Conservation (phyloP, 2,888 invertebrate genomes). For the Dione vanillae region DNA sequence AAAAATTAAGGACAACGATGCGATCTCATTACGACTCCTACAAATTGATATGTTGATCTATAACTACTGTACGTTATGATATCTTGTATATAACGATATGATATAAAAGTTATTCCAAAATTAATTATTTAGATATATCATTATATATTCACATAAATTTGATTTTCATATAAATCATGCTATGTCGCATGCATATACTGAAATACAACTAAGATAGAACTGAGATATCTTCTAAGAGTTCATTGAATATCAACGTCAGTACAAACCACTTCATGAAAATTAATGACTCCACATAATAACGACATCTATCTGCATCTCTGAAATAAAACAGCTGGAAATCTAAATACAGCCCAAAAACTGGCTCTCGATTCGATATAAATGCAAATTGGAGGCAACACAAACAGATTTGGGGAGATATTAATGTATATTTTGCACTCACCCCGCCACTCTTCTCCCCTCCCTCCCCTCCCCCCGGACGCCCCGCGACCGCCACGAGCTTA, state of each 20-base stretch:
- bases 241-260: no score
- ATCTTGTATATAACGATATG: no score
- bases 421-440: slow-evolving; percentile 15
- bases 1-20: slow-evolving; percentile 16
- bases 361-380: slow-evolving; percentile 56
- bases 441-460: background rate
- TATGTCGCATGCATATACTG: background rate
- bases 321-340: slow-evolving; percentile 16
- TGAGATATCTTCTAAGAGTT: no score
- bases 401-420: slow-evolving; percentile 51
- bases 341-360: slow-evolving; percentile 31
- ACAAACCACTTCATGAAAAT: background rate
- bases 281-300: background rate
- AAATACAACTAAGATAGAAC: background rate
- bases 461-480: background rate
- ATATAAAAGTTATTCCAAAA: no score
- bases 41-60: slow-evolving; percentile 21
- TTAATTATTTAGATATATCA: no score
- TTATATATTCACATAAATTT: no score
- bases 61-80: background rate
- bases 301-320: slow-evolving; percentile 2
- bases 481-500: slow-evolving; percentile 3
- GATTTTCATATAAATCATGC: no score
- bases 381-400: slow-evolving; percentile 56
- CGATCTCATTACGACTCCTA: slow-evolving; percentile 22